A percentile compares a stretch with the other conserved stretches of the same genome.
Evolutionary conservation across 2,888 invertebrate species (phyloP).

Genomic region (Tetranychus piercei): DNA sequence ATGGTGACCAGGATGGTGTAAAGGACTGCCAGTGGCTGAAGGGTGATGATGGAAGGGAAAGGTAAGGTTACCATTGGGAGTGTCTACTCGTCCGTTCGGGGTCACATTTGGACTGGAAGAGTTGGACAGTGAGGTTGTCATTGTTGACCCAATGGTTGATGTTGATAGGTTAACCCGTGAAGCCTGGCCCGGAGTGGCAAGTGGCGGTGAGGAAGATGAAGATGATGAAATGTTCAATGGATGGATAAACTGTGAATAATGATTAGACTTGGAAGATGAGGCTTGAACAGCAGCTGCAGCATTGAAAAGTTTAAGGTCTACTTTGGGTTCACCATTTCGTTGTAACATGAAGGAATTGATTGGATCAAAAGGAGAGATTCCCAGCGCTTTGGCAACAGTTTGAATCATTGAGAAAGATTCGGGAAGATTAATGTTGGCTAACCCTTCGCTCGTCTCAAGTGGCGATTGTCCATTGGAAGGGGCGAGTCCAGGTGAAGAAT

Average conservation of each 20-base stretch:
- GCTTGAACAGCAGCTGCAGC: neutral
- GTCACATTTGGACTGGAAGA: slow-evolving; percentile 25
- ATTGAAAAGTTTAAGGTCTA: neutral
- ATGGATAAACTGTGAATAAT: slow-evolving; percentile 1
- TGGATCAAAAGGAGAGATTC: slow-evolving; percentile 5
- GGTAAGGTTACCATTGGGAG: slow-evolving; percentile 1
- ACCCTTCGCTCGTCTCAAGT: slow-evolving; percentile 12
- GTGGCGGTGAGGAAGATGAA: slow-evolving; percentile 13
- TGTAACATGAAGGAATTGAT: slow-evolving; percentile 14
- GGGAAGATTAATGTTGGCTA: slow-evolving; percentile 12
- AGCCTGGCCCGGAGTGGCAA: slow-evolving; percentile 10
- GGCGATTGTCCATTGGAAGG: slow-evolving; percentile 17
- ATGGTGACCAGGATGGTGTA: slow-evolving; percentile 17
- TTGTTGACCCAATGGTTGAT: neutral
- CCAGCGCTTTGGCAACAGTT: slow-evolving; percentile 13
- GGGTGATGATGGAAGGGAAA: neutral
- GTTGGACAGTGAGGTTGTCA: slow-evolving; percentile 15
- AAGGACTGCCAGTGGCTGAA: neutral
- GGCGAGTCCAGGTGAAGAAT: slow-evolving; percentile 17
- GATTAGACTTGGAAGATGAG: neutral
- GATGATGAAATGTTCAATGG: slow-evolving; percentile 8
- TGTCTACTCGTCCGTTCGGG: slow-evolving; percentile 23
- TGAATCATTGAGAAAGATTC: slow-evolving; percentile 14
- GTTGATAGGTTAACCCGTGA: slow-evolving; percentile 19
- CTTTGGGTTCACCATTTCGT: neutral